phyloP scores from a whole-genome alignment of 2,888 invertebrate genomes.

The Acanthococcus lagerstroemiae region DNA sequence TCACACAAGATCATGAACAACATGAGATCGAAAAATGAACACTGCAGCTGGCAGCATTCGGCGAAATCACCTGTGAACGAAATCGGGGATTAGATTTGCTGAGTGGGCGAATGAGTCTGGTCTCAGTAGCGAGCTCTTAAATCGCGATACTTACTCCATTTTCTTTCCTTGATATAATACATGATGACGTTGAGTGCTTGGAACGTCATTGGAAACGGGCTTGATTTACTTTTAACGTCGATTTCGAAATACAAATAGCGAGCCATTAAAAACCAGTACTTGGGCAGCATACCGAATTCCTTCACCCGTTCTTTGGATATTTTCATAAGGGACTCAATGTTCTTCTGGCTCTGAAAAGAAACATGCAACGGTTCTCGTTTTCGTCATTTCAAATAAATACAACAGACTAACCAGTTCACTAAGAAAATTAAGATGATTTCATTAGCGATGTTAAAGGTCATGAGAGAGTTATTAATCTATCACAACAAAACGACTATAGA shows the following conservation, averaged over 20 bases:
- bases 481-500: too few relatives aligned
- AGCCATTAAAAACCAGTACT: neutral
- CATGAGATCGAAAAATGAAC: neutral
- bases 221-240: neutral
- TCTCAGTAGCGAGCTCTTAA: too few relatives aligned
- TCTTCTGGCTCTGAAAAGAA: neutral
- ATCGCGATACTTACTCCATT: slow-evolving; percentile 9
- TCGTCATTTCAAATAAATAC: too few relatives aligned
- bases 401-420: too few relatives aligned
- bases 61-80: neutral
- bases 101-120: too few relatives aligned
- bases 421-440: too few relatives aligned
- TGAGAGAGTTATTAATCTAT: too few relatives aligned
- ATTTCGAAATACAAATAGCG: neutral
- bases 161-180: neutral
- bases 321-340: neutral
- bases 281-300: neutral
- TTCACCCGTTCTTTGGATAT: neutral
- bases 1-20: neutral
- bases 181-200: neutral
- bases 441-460: too few relatives aligned
- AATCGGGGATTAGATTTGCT: too few relatives aligned
- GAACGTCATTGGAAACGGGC: neutral
- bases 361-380: neutral
- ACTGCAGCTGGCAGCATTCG: neutral